Base-by-base conservation (phyloP, 2,797 vertebrate species). In the Pelochelys cantorii region DNA sequence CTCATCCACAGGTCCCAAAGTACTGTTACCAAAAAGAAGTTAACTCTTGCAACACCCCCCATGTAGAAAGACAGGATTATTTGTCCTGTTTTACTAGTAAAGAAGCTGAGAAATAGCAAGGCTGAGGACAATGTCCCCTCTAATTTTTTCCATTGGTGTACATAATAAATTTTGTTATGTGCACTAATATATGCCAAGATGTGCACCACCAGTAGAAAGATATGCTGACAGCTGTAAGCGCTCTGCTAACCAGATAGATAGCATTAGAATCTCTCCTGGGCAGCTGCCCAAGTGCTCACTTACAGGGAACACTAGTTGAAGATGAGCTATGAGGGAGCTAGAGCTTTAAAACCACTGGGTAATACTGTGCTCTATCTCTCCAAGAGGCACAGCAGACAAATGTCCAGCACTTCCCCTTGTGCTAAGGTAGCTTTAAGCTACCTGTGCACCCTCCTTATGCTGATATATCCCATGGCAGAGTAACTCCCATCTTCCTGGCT, bases 381-480 rank as follows among this genome's bases (percentile, higher is more conserved):
- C 60, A 59, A 14, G 65, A 68, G 65, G 17, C 2, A 3, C n/a
- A 68, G 18, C 18, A 34, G 13, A 57, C 52, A 1, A 22, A 55
- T 1, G 2, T 75, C 20, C 4, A 20, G 3, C 17, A 48, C 42
- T 48, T 48, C 42, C 42, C 8, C 42, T 48, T 48, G 42, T 48
- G 42, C 25, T 59, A 59, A 59, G 57, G 12, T 27, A 27, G 11
- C 37, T 13, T 1, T 34, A 37, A 59, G 1, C 42, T 84, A 1
- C 8, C 18, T n/a, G 1, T 1, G 5, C 27, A 27, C 31, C 25
- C 54, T 84, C 1, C 0, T 42, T 68, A 3, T n/a, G 55, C 48
- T 85, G 37, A 3, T 27, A 84, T 2, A 65, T 87, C n/a, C n/a
- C 65, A 68, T 22, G 78, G 42, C 34, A 86, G 78, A 81, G 84